These are phyloP conservation scores for Naso thynnoides DNA, from an alignment of 2,797 vertebrate genomes.

Conservation along the genomic window DNA sequence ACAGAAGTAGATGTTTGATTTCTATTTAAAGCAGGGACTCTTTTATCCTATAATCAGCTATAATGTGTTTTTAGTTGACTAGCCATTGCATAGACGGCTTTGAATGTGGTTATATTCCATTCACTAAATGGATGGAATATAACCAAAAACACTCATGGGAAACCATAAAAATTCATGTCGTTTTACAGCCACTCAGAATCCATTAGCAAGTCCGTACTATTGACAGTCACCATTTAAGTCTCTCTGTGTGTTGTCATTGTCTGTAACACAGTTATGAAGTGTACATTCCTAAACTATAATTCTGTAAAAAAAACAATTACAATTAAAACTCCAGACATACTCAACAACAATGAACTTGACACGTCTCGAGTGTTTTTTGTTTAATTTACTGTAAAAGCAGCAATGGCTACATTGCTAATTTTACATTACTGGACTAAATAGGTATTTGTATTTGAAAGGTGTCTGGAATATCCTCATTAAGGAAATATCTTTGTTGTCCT, in stretches of 20 bases:
- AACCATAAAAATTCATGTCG: slow-evolving; percentile 15
- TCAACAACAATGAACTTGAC: not conserved
- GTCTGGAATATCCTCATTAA: too few species aligned
- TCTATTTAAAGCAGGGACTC: not conserved
- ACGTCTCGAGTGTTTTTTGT: not conserved
- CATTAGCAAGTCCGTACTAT: slow-evolving; percentile 37
- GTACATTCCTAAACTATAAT: slow-evolving; percentile 5
- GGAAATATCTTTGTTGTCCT: not conserved
- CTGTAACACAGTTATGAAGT: not conserved
- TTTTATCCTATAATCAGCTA: not conserved
- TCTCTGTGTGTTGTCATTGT: not conserved
- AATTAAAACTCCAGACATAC: not conserved
- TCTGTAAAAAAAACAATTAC: not conserved
- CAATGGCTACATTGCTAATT: not conserved
- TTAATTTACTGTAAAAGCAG: not conserved
- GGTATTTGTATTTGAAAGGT: too few species aligned
- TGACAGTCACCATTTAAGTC: not conserved
- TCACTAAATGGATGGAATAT: slow-evolving; percentile 4
- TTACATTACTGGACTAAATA: not conserved
- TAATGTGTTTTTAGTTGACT: too few species aligned
- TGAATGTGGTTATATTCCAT: not conserved
- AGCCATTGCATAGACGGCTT: too few species aligned
- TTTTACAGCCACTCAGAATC: slow-evolving; percentile 36
- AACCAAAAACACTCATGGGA: slow-evolving; percentile 24
- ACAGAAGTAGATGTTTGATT: not conserved